Evolutionary conservation across 2,888 invertebrate genomes (phyloP), one percentile per base, ranked within the genome.

Genomic region (Lepetodrilus schrolli): DNA sequence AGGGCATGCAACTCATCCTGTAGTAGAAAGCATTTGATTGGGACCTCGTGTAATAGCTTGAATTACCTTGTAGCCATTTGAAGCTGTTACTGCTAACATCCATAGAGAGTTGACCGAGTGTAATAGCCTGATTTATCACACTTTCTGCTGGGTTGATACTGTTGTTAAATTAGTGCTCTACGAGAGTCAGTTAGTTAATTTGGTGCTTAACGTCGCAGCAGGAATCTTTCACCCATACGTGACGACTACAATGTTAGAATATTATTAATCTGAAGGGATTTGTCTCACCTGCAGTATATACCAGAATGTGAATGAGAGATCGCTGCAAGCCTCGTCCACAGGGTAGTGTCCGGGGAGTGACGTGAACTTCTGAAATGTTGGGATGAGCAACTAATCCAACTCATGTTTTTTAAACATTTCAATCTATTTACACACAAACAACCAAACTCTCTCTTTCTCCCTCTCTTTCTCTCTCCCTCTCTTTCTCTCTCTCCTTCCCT

Each of bases 241-340:
- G n/a, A n/a, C n/a, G n/a, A n/a, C n/a, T n/a, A n/a, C n/a, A n/a
- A n/a, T n/a, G n/a, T n/a, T n/a, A n/a, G n/a, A n/a, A n/a, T n/a
- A n/a, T n/a, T n/a, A n/a, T n/a, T n/a, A n/a, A n/a, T n/a, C n/a
- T n/a, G n/a, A n/a, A n/a, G n/a, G n/a, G n/a, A n/a, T n/a, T n/a
- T n/a, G n/a, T n/a, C n/a, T 70, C 80, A 95, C 95, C 93, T 97
- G 97, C 70, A 97, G 91, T 73, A 95, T 94, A 89, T 96, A 97
- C 97, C 97, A 97, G 90, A 97, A 96, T 2, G 95, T 95, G 91
- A 97, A 94, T 0, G 96, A 93, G 79, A 96, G 93, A 75, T 94
- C 95, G 87, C 96, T 97, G 77, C 95, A 94, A 0, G 94, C 94
- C 91, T 97, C 98, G 86, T 97, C 95, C 2, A 95, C 92, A 0